Base-by-base conservation (phyloP, 2,888 invertebrate species). In the Brenthis ino region DNA sequence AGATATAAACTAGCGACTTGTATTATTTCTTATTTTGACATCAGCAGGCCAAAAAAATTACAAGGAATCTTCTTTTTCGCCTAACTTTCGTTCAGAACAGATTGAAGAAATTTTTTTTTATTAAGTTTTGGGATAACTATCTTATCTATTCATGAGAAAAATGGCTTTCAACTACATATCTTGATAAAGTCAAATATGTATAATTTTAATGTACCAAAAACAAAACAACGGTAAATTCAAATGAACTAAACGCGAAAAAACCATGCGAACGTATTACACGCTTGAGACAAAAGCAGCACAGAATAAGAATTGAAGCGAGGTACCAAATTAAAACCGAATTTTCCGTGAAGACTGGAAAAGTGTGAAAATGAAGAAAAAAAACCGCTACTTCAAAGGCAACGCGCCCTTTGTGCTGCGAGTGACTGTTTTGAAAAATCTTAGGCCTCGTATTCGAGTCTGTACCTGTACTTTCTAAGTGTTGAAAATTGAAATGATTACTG, bases 261-360 rank as follows among this genome's bases (percentile, higher is more conserved):
- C 12, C n/a, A 43, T 12, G n/a, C 20, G 12, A 53, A n/a, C 24
- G 47, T 43, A 43, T 60, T 24, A 51, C 65, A 65, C 57, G 50
- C 37, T 60, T 20, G 20, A 66, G 66, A 66, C 54, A 60, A 66
- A 66, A 60, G 48, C 33, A 60, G 48, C 54, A 28, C 43, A 20
- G 28, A 56, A 53, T 51, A n/a, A 58, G 60, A 48, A 60, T 51
- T 50, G 37, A 66, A 57, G 24, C 60, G 54, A 64, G 56, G 68
- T 47, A 64, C 64, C 60, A 68, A 75, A 75, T 74, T 72, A 72
- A 69, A 74, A 74, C 70, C 68, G 69, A 76, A 75, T 76, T 75
- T 72, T 57, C 67, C 56, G 72, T 71, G 67, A 72, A 70, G 65
- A 71, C 67, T 67, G 71, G 37, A 67, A 74, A 70, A 67, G 65